phyloP scores from a whole-genome alignment of 2,888 invertebrate species.

The Phengaris alcon region DNA sequence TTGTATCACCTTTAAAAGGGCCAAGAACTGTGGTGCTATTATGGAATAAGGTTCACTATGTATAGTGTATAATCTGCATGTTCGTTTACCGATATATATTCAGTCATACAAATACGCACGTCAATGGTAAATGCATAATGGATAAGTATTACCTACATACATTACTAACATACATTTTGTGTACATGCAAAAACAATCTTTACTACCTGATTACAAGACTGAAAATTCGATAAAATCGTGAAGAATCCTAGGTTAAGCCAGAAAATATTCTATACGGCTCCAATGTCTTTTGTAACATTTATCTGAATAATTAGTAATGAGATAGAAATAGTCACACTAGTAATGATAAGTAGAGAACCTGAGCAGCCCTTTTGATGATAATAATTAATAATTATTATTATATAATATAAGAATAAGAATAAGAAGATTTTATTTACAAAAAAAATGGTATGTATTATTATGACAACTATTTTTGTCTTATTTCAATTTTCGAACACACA shows the following conservation, averaged over 20 bases:
- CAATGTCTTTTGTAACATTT: background rate
- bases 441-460: too few species aligned
- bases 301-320: background rate
- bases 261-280: background rate
- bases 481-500: background rate
- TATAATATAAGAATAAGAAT: too few species aligned
- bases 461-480: too few species aligned
- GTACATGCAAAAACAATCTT: background rate
- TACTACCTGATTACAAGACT: background rate
- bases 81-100: background rate
- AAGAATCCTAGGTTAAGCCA: background rate
- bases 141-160: background rate
- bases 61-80: background rate
- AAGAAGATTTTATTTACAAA: too few species aligned
- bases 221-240: background rate
- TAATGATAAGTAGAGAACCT: background rate
- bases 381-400: too few species aligned
- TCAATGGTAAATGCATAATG: slow-evolving; percentile 11
- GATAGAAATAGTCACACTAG: background rate
- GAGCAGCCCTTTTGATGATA: background rate
- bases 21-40: too few species aligned
- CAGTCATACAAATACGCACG: background rate
- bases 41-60: too few species aligned
- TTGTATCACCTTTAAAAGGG: too few species aligned
- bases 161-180: slow-evolving; percentile 12